These are phyloP conservation scores for Rhamnusium bicolor DNA, from an alignment of 2,888 invertebrate genomes.

Conservation along the genomic window DNA sequence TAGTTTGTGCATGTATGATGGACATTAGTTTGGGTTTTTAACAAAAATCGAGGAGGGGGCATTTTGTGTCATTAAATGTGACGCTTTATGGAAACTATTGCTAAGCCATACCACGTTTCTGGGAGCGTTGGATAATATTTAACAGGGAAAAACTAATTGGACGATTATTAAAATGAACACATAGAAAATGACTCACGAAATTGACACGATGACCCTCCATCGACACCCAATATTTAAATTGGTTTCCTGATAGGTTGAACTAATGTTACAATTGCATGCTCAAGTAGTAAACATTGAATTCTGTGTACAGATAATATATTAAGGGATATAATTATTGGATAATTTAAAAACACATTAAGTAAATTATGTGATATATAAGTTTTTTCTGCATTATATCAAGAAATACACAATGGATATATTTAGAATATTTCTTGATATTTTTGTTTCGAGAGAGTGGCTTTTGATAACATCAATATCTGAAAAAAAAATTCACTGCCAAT, in stretches of 20 bases:
- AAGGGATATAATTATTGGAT: slow-evolving; percentile 16
- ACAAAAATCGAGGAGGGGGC: no score
- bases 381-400: not conserved
- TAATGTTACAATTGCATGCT: slow-evolving; percentile 21
- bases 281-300: slow-evolving; percentile 9
- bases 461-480: no score
- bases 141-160: not conserved
- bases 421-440: no score
- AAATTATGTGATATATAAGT: slow-evolving; percentile 8
- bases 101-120: not conserved
- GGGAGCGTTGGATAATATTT: not conserved
- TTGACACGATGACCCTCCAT: slow-evolving; percentile 28
- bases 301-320: slow-evolving; percentile 23
- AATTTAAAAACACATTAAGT: slow-evolving; percentile 25
- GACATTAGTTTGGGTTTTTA: no score
- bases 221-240: slow-evolving; percentile 22
- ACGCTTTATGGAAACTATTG: not conserved
- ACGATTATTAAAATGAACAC: not conserved
- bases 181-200: slow-evolving; percentile 18
- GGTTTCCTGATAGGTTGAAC: slow-evolving; percentile 19
- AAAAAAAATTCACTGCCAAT: no score
- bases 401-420: not conserved
- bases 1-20: no score
- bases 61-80: no score
- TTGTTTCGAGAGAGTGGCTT: no score